Conservation (phyloP, 2,113 vertebrate genomes). For the Poecile atricapillus region DNA sequence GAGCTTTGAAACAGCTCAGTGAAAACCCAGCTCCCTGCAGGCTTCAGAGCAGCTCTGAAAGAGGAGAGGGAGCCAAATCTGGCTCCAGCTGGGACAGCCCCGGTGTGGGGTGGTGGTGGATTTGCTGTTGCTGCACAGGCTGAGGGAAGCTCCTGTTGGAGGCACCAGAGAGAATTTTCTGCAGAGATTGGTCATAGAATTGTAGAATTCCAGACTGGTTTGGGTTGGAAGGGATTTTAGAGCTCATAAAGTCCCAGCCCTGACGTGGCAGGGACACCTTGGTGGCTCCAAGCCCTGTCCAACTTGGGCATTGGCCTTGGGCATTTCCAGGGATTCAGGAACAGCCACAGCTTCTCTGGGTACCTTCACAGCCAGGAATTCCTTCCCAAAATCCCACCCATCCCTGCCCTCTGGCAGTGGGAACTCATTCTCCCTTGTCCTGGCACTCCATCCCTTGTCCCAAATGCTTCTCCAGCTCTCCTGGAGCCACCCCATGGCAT, state of each 20-base stretch:
- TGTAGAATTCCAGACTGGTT: not conserved
- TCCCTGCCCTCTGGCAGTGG: not conserved
- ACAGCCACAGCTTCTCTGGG: not conserved
- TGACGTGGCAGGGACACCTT: not conserved
- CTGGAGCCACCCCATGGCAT: not conserved
- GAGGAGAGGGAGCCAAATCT: not conserved
- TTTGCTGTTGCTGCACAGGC: not conserved
- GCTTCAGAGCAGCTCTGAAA: not conserved
- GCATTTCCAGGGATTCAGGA: not conserved
- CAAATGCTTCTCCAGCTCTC: not conserved
- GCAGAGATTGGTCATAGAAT: not conserved
- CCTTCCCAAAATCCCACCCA: not conserved
- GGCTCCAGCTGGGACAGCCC: not conserved
- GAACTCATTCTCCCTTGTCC: not conserved
- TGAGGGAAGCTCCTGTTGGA: not conserved
- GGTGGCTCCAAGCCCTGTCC: accelerated
- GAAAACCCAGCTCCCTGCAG: constrained; percentile 33
- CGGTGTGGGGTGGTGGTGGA: accelerated
- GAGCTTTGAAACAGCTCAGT: not conserved
- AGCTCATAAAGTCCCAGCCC: accelerated
- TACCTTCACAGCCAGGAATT: not conserved
- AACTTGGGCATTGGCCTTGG: not conserved
- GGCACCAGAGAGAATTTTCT: not conserved
- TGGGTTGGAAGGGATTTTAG: not conserved
- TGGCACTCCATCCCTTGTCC: not conserved